These are phyloP conservation scores for Drosophila albomicans DNA, from an alignment of 1,140 invertebrate genomes.

Conservation along the genomic window DNA sequence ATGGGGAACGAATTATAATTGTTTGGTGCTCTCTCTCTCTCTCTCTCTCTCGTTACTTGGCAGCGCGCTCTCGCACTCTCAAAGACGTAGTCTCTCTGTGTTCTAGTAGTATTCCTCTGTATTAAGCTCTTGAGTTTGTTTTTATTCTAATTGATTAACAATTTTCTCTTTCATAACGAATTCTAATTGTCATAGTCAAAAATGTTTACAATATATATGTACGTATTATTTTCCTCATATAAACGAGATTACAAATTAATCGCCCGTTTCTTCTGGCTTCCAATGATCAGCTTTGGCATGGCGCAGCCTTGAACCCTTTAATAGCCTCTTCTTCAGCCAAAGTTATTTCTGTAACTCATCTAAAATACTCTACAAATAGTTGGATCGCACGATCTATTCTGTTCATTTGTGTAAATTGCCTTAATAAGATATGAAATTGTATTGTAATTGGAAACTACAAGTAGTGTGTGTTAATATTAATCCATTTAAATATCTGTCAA, in stretches of 20 bases:
- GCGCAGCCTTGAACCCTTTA: slow-evolving; percentile 73
- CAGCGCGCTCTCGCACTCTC: slow-evolving; percentile 8
- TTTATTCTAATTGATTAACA: background rate
- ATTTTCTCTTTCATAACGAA: background rate
- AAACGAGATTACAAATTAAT: slow-evolving; percentile 63
- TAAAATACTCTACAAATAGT: slow-evolving; percentile 39
- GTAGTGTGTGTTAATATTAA: background rate
- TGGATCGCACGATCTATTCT: background rate
- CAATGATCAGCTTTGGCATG: slow-evolving; percentile 33
- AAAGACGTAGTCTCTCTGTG: background rate
- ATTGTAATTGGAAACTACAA: no score
- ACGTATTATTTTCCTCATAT: background rate
- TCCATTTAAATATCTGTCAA: background rate
- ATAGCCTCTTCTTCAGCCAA: slow-evolving; percentile 63
- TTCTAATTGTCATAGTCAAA: background rate
- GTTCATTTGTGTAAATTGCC: background rate
- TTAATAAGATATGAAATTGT: no score
- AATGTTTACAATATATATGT: background rate
- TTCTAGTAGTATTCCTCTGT: background rate
- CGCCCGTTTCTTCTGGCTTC: slow-evolving; percentile 17
- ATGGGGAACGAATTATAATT: slow-evolving; percentile 15
- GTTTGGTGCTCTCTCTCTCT: slow-evolving; percentile 12
- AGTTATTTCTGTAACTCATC: slow-evolving; percentile 70
- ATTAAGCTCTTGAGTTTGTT: slow-evolving; percentile 13
- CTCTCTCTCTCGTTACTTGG: background rate